Evolutionary conservation across 2,797 vertebrate species (phyloP), one percentile per base, ranked within the genome.

Genomic region (Buphagus erythrorhynchus): DNA sequence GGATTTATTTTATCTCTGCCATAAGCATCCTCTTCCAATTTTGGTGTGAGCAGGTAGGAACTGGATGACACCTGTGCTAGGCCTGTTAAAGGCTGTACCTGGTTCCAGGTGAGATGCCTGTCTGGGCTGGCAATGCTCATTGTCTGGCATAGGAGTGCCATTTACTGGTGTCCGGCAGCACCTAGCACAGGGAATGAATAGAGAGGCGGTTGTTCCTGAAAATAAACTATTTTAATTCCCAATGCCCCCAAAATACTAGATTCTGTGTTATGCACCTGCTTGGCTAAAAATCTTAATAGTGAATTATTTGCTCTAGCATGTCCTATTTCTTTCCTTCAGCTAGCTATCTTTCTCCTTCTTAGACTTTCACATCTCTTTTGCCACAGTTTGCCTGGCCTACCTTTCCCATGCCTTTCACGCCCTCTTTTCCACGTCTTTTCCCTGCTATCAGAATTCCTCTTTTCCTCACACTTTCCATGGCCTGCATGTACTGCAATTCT

Each of bases 81-180:
- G 36, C 21, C 48, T 76, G 12, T 36, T 74, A 38, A 81, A 81
- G 58, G 36, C 52, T 6, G 2, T 21, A 31, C 16, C 14, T 69
- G 66, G 9, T 38, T 15, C 36, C 33, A 67, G 57, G 48, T 36
- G 29, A 9, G 33, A 4, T 67, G 29, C 16, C 22, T 1, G 0
- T 36, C 38, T 16, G 62, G 28, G 28, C 28, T 72, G 63, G 38
- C 2, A 3, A 6, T 28, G 42, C 13, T 65, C 9, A 15, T 58
- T 5, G 14, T 57, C 45, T 0, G 2, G 16, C 20, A 46, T 0
- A 16, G 65, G 28, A 80, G 42, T 59, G 33, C 22, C 43, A 13
- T 66, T 69, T 66, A 29, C 38, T n/a, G 45, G 19, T 51, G 45
- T 26, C 31, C 4, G 4, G 54, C 52, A 77, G 57, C 40, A 88